These are phyloP conservation scores for Osmerus eperlanus DNA, from an alignment of 2,113 vertebrate species.

Conservation along the genomic window DNA sequence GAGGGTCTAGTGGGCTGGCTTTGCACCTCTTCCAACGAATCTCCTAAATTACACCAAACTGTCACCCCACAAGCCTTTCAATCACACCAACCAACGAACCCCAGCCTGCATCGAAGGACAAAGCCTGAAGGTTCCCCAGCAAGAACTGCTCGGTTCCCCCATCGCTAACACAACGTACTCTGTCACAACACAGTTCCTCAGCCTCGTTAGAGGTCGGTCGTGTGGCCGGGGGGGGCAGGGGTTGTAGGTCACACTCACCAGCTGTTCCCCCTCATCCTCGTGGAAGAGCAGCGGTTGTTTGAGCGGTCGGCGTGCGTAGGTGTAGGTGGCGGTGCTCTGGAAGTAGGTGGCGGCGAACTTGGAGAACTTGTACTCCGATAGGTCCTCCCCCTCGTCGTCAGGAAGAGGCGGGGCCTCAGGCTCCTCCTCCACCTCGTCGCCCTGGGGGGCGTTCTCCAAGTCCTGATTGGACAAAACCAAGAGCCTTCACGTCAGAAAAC, in stretches of 20 bases:
- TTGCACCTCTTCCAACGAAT: too few relatives aligned
- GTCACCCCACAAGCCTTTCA: too few relatives aligned
- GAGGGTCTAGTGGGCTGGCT: background rate
- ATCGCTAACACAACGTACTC: too few relatives aligned
- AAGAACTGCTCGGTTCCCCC: too few relatives aligned
- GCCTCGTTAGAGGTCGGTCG: too few relatives aligned
- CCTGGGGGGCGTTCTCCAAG: conserved; percentile 69
- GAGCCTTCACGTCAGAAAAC: background rate
- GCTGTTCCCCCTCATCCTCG: conserved; percentile 94
- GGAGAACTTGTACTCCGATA: conserved; percentile 95
- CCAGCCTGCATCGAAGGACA: too few relatives aligned
- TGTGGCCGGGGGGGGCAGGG: background rate
- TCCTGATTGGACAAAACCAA: conserved; percentile 70
- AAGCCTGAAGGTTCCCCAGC: too few relatives aligned
- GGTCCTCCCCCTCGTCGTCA: conserved; percentile 90
- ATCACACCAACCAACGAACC: too few relatives aligned
- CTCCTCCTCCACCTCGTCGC: conserved; percentile 75
- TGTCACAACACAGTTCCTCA: too few relatives aligned
- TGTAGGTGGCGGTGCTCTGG: conserved; percentile 89
- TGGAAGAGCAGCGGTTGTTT: conserved; percentile 94
- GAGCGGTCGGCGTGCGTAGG: conserved; percentile 84
- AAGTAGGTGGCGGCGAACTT: conserved; percentile 97
- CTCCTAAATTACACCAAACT: too few relatives aligned
- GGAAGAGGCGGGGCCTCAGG: conserved; percentile 85
- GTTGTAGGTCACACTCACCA: conserved; percentile 74